Base-by-base conservation (phyloP, 2,888 invertebrate species). In the Melinaea menophilus region DNA sequence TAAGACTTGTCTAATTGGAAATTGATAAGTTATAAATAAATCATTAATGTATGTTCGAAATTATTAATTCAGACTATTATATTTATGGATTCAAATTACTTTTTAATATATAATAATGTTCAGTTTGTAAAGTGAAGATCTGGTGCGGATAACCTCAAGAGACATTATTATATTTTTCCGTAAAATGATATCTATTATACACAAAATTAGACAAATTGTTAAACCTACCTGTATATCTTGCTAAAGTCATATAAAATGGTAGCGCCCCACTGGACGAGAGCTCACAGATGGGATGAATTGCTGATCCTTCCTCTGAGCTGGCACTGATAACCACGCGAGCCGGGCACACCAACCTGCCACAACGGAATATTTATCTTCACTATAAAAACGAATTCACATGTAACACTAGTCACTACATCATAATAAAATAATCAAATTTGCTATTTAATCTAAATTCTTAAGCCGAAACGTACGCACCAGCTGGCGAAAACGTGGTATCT, bases 161-260 rank as follows among this genome's bases (percentile, higher is more conserved):
- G 33, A 3, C 54, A n/a, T 33, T 4, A 46, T 41, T 46, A 35
- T 56, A 41, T 41, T 45, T 46, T 31, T 31, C 0, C 34, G 45
- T 22, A n/a, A 58, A 31, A 12, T 47, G 11, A 5, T 45, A 45
- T 45, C 4, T 5, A 2, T 4, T 35, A 56, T 48, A 61, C 57
- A 56, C 57, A 61, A 47, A 61, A 59, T 56, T 33, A 9, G n/a
- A 64, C 63, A 62, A 58, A 54, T 68, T 62, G 67, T 63, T 67
- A 62, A 74, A 92, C 94, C 94, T 85, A 96, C 96, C 96, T 95
- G 93, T 95, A 93, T 93, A 94, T 94, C 94, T 95, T 95, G 94
- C 96, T 96, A 96, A 96, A 96, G 96, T 96, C 97, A 97, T 97
- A 97, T 97, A 97, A 97, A 95, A 95, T 93, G 94, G 93, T 95